Base-by-base conservation (phyloP, 2,888 invertebrate species). In the Abrostola tripartita region DNA sequence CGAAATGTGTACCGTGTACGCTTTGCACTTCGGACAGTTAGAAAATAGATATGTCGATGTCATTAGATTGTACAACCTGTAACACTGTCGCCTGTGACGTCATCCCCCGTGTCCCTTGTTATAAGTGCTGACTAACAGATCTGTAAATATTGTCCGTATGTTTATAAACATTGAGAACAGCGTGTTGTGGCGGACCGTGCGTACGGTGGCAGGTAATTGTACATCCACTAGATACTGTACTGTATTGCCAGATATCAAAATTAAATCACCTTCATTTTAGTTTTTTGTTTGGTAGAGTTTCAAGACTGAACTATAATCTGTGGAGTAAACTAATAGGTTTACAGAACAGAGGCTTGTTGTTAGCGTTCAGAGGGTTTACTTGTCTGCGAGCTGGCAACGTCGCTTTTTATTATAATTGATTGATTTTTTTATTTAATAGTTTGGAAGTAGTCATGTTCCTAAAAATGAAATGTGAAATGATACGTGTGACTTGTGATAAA, bases 141-240 rank as follows among this genome's bases (percentile, higher is more conserved):
- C 8, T 55, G 72, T 76, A 76, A 14, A 61, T 66, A 58, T 59
- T 72, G 74, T 74, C 53, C 68, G 59, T 74, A 52, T 68, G 52
- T 73, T 58, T 76, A 61, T 72, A 68, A 50, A 57, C 35, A 50
- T 72, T 52, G 53, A 49, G 41, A 53, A 52, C 49, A 51, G 55
- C 62, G 49, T 57, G 49, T 55, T 60, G 59, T 54, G 61, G 12
- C 47, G 62, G 55, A 57, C 52, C 36, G 14, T 62, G 42, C 56
- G 65, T 52, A 56, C 40, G 41, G 57, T 51, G 52, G 53, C 75
- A 80, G 71, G 76, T 76, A 63, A 38, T 61, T 51, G 61, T 44
- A 47, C 14, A 51, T 47, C 59, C 10, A 64, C 37, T 57, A 55
- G 47, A 67, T 50, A 63, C 50, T 71, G 68, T 71, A 71, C 73